These are phyloP conservation scores for Sitta europaea DNA, from an alignment of 2,113 vertebrate genomes.

Conservation along the genomic window DNA sequence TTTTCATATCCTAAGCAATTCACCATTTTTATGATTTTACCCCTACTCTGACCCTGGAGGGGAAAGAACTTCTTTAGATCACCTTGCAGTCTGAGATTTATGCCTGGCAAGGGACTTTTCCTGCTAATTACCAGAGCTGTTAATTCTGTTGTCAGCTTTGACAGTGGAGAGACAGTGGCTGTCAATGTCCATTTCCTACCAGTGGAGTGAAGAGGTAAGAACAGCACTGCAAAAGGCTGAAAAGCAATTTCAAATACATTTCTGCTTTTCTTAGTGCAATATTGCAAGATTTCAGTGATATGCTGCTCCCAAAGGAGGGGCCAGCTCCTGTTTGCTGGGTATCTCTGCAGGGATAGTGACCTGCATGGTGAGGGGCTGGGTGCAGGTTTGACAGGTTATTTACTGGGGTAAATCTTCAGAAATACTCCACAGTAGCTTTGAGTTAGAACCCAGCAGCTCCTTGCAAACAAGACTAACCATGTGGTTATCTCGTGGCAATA, in stretches of 20 bases:
- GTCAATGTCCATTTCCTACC: background rate
- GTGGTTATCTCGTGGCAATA: background rate
- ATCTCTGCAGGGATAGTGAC: background rate
- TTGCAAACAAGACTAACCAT: background rate
- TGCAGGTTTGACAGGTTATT: background rate
- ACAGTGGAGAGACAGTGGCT: background rate
- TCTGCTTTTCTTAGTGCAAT: background rate
- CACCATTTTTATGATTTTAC: constrained; percentile 27
- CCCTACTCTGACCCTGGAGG: background rate
- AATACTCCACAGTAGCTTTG: background rate
- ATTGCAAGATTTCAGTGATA: background rate
- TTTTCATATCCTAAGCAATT: background rate
- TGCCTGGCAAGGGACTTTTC: background rate
- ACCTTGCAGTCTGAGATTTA: background rate
- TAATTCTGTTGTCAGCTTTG: constrained; percentile 34
- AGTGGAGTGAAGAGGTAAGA: background rate
- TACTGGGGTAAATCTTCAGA: background rate
- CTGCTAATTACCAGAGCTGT: constrained; percentile 28
- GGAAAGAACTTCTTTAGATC: background rate
- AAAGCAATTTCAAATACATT: background rate
- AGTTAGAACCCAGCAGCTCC: background rate
- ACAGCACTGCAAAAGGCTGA: background rate
- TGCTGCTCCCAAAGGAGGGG: background rate
- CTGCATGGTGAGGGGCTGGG: background rate
- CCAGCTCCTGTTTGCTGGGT: background rate